Evolutionary conservation across 2,888 invertebrate species (phyloP).

Genomic region (Liopterus haemorrhoidalis): DNA sequence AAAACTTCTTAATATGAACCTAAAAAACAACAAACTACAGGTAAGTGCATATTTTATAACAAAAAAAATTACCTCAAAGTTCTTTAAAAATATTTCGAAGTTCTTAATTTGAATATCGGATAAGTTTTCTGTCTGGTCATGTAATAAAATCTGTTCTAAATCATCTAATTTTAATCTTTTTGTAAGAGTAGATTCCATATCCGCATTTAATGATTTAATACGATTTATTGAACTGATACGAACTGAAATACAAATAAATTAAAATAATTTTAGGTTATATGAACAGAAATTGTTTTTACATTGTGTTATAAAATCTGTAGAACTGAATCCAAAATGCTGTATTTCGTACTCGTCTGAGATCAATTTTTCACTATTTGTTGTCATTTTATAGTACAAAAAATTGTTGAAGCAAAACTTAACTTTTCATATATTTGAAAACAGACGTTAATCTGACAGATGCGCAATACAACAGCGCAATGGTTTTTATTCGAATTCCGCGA

Average conservation of each 20-base stretch:
- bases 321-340: conserved; percentile 18
- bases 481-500: too few relatives aligned
- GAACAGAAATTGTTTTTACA: conserved; percentile 10
- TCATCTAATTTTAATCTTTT: conserved; percentile 6
- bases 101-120: neutral
- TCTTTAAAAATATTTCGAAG: conserved; percentile 7
- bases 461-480: too few relatives aligned
- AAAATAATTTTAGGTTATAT: conserved; percentile 11
- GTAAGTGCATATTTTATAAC: neutral
- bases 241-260: conserved; percentile 11
- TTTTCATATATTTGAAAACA: too few relatives aligned
- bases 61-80: conserved; percentile 7
- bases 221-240: conserved; percentile 1
- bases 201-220: conserved; percentile 11
- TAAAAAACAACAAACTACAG: conserved; percentile 5
- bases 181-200: conserved; percentile 11
- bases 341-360: conserved; percentile 15
- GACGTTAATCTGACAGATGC: too few relatives aligned
- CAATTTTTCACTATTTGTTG: conserved; percentile 10
- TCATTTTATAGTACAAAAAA: conserved; percentile 8
- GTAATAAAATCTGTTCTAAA: conserved; percentile 5
- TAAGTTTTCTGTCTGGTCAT: conserved; percentile 9
- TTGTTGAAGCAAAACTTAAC: neutral
- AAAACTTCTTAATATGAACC: conserved; percentile 8
- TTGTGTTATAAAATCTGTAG: conserved; percentile 10